Evolutionary conservation across 1,140 invertebrate genomes (phyloP), one percentile per base, ranked within the genome.

Genomic region (Coenobita brevimanus): DNA sequence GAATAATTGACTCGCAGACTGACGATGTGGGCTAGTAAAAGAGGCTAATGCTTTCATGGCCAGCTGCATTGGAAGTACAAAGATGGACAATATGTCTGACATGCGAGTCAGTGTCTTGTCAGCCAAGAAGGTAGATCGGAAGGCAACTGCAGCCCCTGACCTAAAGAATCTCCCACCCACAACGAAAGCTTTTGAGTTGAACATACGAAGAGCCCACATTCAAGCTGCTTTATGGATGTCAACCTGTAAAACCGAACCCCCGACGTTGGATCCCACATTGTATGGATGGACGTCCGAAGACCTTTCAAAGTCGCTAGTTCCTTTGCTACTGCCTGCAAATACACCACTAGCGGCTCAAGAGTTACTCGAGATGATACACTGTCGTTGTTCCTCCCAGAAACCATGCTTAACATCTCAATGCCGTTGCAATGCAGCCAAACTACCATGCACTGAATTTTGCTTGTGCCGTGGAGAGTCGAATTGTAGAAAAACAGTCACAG

Each of bases 301-400:
- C 10, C 10, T 78, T 78, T 78, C 38, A 78, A 78, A 78, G 75
- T 27, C 38, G 10, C 75, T 78, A 78, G 75, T 43, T 78, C 46
- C 41, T 78, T 78, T 78, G 75, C 30, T 78, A 78, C 38, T 41
- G 17, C 46, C 38, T n/a, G 6, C 33, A 46, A 78, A 78, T 46
- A n/a, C 33, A 43, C 75, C 38, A 54, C 75, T 43, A 54, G 38
- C 75, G n/a, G 21, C 75, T 78, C 38, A 33, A 75, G 33, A 75
- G 71, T 50, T 50, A 50, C 46, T 50, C 46, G 46, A 50, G 46
- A 50, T 50, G 46, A 50, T 50, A 6, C 46, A 50, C 46, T 50
- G 46, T 50, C 46, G 6, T 50, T 50, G 46, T 50, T 50, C 46
- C 17, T 50, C 46, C 17, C 6, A 6, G 17, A 50, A 50, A 17